Percentiles rank a stretch among this genome's conserved stretches.
Conservation (phyloP, 2,888 invertebrate genomes). For the Eupithecia abbreviata region DNA sequence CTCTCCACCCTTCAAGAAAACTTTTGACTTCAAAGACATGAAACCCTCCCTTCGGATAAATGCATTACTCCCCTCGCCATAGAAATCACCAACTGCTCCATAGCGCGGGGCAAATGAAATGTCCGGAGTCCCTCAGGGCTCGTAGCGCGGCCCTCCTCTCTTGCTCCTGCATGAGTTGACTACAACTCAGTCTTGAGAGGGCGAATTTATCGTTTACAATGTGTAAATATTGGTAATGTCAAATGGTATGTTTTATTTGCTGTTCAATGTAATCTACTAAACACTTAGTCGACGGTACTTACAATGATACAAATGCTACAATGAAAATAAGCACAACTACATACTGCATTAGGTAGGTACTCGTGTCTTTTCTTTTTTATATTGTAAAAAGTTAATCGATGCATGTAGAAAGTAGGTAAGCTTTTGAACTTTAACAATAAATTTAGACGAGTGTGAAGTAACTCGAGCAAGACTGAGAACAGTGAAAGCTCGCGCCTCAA, state of each 20-base stretch:
- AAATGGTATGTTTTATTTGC: slow-evolving; percentile 41
- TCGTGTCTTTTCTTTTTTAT: neutral
- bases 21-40: slow-evolving; percentile 53
- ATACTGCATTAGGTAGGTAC: neutral
- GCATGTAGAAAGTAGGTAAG: neutral
- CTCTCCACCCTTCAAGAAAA: slow-evolving; percentile 44
- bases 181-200: slow-evolving; percentile 54
- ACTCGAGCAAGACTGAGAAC: neutral
- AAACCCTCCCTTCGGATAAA: slow-evolving; percentile 52
- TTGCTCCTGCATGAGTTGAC: slow-evolving; percentile 60
- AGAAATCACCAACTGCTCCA: slow-evolving; percentile 59
- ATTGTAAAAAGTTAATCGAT: neutral
- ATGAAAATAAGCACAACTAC: neutral
- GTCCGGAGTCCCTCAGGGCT: slow-evolving; percentile 63
- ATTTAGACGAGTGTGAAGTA: neutral
- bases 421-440: slow-evolving; percentile 19
- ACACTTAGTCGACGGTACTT: neutral
- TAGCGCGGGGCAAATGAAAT: slow-evolving; percentile 65
- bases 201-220: slow-evolving; percentile 67
- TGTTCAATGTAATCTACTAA: neutral
- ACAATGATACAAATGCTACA: neutral
- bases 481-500: slow-evolving; percentile 15
- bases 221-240: slow-evolving; percentile 69
- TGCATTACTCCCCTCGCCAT: slow-evolving; percentile 54
- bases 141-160: slow-evolving; percentile 52